phyloP scores from a whole-genome alignment of 2,888 invertebrate genomes.

The Euplagia quadripunctaria region DNA sequence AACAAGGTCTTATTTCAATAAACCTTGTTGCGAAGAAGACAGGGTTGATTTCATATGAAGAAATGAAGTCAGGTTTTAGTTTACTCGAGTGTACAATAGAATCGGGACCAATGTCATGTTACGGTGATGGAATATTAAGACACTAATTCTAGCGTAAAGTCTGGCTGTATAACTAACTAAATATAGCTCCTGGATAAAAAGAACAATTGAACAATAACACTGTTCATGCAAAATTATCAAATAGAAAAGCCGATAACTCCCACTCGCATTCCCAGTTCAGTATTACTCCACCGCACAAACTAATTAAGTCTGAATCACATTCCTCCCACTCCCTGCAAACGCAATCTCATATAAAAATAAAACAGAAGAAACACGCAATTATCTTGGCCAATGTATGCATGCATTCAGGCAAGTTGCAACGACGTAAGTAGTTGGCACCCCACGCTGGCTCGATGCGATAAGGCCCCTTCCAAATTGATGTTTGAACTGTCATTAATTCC shows the following conservation, averaged over 20 bases:
- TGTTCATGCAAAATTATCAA: neutral
- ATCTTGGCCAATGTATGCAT: slow-evolving; percentile 64
- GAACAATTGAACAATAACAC: neutral
- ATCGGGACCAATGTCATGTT: too few species aligned
- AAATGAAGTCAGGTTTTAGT: too few species aligned
- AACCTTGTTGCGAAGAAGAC: too few species aligned
- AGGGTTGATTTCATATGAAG: too few species aligned
- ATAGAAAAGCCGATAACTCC: neutral
- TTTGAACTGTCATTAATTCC: slow-evolving; percentile 86
- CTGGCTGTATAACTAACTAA: neutral
- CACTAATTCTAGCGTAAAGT: too few species aligned
- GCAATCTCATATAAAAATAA: slow-evolving; percentile 30
- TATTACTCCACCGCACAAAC: slow-evolving; percentile 29
- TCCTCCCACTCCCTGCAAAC: slow-evolving; percentile 30
- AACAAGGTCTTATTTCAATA: too few species aligned
- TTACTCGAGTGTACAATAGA: too few species aligned
- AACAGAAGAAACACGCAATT: slow-evolving; percentile 62
- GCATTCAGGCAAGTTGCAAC: slow-evolving; percentile 33
- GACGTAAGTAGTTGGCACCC: slow-evolving; percentile 70
- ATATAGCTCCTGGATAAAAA: neutral
- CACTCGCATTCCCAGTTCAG: neutral
- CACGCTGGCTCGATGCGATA: slow-evolving; percentile 74
- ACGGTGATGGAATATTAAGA: too few species aligned
- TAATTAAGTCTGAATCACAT: slow-evolving; percentile 48
- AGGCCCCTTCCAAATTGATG: slow-evolving; percentile 81